Conservation (phyloP, 35 echinoderm and acorn worm genomes). For the Lytechinus pictus region DNA sequence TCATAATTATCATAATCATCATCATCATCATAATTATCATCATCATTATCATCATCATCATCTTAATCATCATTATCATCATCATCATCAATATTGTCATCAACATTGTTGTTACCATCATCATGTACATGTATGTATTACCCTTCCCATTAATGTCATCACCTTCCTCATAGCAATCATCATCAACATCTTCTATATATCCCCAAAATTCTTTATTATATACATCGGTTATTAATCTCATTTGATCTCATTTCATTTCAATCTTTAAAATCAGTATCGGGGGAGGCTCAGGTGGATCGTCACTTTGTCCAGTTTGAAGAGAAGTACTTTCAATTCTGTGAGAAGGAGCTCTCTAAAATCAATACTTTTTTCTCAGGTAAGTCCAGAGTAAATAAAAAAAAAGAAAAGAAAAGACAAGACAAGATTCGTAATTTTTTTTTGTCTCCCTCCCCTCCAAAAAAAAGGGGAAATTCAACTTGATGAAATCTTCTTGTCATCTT, state of each 20-base stretch:
- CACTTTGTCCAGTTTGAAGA: conserved; percentile 86
- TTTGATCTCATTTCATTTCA: background rate
- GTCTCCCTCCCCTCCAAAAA: no score
- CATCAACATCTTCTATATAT: background rate
- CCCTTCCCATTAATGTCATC: background rate
- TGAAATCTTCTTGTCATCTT: no score
- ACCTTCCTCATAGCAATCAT: background rate
- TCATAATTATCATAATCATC: background rate
- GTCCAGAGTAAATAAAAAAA: background rate
- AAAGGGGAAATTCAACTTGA: no score
- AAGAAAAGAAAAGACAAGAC: no score
- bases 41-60: background rate
- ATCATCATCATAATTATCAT: background rate
- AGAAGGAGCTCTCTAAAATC: conserved; percentile 95
- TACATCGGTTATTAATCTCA: background rate
- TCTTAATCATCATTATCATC: background rate
- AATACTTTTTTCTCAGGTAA: conserved; percentile 99
- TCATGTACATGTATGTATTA: background rate
- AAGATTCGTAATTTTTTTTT: no score
- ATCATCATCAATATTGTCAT: background rate
- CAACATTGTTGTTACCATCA: background rate
- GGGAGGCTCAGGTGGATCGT: conserved; percentile 74
- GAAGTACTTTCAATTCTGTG: conserved; percentile 87
- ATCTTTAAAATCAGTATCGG: conserved; percentile 15
- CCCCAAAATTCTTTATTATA: no score